Evolutionary conservation across 2,888 invertebrate species (phyloP).

Genomic region (Euphydryas editha): DNA sequence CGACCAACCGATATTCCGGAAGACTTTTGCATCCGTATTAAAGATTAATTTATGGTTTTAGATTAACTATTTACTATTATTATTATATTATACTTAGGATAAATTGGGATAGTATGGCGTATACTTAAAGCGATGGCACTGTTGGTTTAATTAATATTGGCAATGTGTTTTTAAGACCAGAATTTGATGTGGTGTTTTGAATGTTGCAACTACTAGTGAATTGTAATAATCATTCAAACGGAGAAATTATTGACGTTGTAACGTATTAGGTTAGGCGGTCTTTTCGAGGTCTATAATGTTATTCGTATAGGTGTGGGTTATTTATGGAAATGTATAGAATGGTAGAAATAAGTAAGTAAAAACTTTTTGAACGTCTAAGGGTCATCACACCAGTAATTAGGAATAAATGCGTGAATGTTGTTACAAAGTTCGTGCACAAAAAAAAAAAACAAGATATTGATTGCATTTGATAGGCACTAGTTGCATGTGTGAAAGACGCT

Average conservation of each 20-base stretch:
- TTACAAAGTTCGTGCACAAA: too few relatives aligned
- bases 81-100: conserved; percentile 59
- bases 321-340: conserved; percentile 75
- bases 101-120: conserved; percentile 74
- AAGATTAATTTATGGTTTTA: conserved; percentile 72
- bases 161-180: conserved; percentile 63
- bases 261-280: conserved; percentile 66
- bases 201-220: conserved; percentile 65
- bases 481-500: conserved; percentile 38
- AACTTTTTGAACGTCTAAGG: conserved; percentile 70
- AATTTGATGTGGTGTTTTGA: conserved; percentile 61
- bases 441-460: neutral
- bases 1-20: conserved; percentile 61
- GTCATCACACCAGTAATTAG: conserved; percentile 38
- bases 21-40: conserved; percentile 71
- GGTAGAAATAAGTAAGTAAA: conserved; percentile 73
- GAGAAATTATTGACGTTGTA: conserved; percentile 57
- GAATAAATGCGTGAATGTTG: conserved; percentile 13
- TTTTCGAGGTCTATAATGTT: conserved; percentile 66
- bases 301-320: conserved; percentile 79
- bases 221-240: conserved; percentile 54
- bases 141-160: conserved; percentile 73
- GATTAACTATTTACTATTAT: conserved; percentile 53
- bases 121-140: conserved; percentile 73
- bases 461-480: neutral